phyloP scores from a whole-genome alignment of 2,888 invertebrate genomes.

The Orthosia gothica region DNA sequence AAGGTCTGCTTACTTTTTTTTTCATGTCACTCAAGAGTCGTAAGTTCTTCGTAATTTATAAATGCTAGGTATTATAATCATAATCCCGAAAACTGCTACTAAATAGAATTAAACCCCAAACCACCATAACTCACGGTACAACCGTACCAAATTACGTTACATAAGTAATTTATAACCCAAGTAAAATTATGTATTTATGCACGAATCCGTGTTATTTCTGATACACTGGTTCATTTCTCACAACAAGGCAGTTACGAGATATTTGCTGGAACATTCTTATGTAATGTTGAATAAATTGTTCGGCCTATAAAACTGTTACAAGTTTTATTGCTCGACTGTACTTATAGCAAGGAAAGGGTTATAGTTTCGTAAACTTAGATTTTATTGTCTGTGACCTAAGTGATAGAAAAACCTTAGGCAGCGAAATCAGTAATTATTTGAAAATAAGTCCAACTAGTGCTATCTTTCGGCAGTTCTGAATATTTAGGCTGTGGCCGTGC shows the following conservation, averaged over 20 bases:
- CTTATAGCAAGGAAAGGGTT: background rate
- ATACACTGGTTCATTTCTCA: constrained; percentile 44
- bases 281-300: constrained; percentile 21
- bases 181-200: constrained; percentile 40
- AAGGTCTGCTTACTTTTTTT: no score
- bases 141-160: background rate
- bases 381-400: background rate
- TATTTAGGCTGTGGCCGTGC: no score
- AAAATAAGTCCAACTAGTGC: no score
- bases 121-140: no score
- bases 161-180: constrained; percentile 4
- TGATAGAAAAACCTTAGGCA: background rate
- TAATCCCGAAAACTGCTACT: background rate
- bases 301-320: background rate
- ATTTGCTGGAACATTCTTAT: constrained; percentile 24
- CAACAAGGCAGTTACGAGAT: constrained; percentile 19
- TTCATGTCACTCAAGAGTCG: no score
- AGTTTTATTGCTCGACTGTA: background rate
- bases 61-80: no score
- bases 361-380: background rate
- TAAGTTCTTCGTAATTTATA: no score
- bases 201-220: constrained; percentile 19
- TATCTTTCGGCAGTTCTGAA: background rate
- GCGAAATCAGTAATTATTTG: no score
- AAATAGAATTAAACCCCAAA: background rate